phyloP scores from a whole-genome alignment of 2,113 vertebrate genomes.

The Leuciscus idus region DNA sequence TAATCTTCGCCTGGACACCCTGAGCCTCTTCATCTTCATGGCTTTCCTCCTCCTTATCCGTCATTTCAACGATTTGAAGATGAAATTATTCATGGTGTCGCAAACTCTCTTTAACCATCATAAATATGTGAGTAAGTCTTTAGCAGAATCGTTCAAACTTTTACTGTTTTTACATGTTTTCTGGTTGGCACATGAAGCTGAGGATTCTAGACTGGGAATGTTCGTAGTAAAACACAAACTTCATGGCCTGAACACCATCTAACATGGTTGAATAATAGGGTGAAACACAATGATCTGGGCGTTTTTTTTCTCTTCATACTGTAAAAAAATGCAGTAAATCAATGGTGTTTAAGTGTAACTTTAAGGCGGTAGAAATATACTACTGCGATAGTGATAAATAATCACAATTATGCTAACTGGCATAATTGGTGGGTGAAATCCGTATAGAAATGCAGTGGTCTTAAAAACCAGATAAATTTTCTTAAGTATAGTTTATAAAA shows the following conservation, averaged over 20 bases:
- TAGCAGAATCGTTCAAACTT: neutral
- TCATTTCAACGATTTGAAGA: slow-evolving; percentile 44
- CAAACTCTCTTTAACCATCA: slow-evolving; percentile 42
- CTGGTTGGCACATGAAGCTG: neutral
- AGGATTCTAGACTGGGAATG: neutral
- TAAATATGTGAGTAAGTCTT: slow-evolving; percentile 51
- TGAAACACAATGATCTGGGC: no score
- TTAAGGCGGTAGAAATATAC: no score
- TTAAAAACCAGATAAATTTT: no score
- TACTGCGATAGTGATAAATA: no score
- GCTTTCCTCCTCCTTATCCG: slow-evolving; percentile 43
- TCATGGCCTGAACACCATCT: neutral
- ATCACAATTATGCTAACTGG: no score
- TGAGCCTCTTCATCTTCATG: slow-evolving; percentile 23
- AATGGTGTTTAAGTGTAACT: no score
- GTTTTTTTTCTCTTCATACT: no score
- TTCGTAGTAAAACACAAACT: neutral
- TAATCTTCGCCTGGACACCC: slow-evolving; percentile 15
- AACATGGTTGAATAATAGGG: no score
- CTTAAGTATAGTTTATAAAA: no score
- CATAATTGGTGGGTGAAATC: no score
- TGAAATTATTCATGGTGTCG: slow-evolving; percentile 43
- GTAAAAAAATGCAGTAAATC: no score
- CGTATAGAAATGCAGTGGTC: no score
- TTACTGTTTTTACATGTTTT: neutral